These are phyloP conservation scores for Junonia oenone DNA, from an alignment of 2,888 invertebrate species.

Conservation along the genomic window DNA sequence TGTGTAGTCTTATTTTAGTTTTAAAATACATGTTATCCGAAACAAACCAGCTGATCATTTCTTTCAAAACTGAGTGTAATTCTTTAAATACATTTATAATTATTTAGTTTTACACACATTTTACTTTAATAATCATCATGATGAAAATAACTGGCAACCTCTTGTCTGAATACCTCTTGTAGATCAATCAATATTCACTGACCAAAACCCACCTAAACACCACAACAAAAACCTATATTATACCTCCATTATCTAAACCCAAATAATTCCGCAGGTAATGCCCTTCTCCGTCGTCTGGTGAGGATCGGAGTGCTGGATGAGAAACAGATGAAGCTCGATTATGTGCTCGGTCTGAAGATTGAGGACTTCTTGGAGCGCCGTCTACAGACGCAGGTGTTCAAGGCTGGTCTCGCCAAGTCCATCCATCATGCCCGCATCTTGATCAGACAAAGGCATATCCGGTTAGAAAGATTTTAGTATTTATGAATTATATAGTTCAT, in stretches of 20 bases:
- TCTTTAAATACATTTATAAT: no score
- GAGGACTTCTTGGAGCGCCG: slow-evolving; percentile 99
- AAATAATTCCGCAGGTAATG: slow-evolving; percentile 88
- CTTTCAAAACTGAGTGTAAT: no score
- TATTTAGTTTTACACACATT: no score
- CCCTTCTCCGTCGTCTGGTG: slow-evolving; percentile 96
- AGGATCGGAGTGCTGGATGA: slow-evolving; percentile 99
- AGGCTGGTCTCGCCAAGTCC: slow-evolving; percentile 98
- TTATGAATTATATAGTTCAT: no score
- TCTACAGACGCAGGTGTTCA: slow-evolving; percentile 99
- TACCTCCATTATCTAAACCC: background rate
- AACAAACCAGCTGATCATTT: no score
- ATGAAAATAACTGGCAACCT: slow-evolving; percentile 71
- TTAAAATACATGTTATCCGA: no score
- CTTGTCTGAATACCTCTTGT: slow-evolving; percentile 61
- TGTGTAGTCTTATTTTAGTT: no score
- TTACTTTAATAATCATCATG: no score
- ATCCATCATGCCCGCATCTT: slow-evolving; percentile 99
- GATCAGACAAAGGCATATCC: slow-evolving; percentile 99
- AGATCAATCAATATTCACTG: slow-evolving; percentile 34
- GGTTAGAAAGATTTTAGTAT: no score
- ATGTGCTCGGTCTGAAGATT: slow-evolving; percentile 98
- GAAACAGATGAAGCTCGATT: slow-evolving; percentile 99
- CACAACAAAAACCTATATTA: no score
- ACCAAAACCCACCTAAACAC: no score